These are phyloP conservation scores for Trilocha varians DNA, from an alignment of 2,888 invertebrate species.

Conservation along the genomic window DNA sequence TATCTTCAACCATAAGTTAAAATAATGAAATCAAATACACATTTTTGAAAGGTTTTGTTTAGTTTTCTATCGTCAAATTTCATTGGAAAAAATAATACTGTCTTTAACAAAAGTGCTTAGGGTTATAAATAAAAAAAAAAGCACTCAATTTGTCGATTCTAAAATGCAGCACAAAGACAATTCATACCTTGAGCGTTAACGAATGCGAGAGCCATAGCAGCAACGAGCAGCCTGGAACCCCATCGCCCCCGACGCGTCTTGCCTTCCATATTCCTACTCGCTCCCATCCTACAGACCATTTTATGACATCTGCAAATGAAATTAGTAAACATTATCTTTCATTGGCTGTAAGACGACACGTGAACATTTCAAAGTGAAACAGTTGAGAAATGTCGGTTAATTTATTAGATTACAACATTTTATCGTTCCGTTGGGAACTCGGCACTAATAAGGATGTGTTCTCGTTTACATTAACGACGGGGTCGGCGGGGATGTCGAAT, in stretches of 20 bases:
- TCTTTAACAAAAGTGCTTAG: no score
- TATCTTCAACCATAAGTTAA: no score
- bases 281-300: constrained; percentile 5
- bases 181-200: constrained; percentile 51
- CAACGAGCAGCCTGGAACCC: constrained; percentile 30
- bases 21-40: no score
- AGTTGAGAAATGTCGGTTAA: constrained; percentile 10
- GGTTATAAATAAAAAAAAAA: not conserved
- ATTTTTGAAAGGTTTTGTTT: no score
- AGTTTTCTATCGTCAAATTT: no score
- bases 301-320: constrained; percentile 13
- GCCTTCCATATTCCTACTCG: constrained; percentile 9
- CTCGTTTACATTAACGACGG: constrained; percentile 10
- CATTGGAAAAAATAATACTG: no score
- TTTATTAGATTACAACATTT: constrained; percentile 15
- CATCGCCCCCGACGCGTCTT: constrained; percentile 23
- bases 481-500: not conserved
- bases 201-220: constrained; percentile 29
- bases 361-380: constrained; percentile 11
- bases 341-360: constrained; percentile 9
- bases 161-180: not conserved
- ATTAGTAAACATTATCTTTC: constrained; percentile 18
- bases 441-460: constrained; percentile 14
- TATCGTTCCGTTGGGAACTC: constrained; percentile 11
- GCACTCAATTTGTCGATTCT: constrained; percentile 1